Percentiles rank a stretch among this genome's conserved stretches.
Conservation (phyloP, 2,888 invertebrate genomes). For the Nephrotoma flavescens region DNA sequence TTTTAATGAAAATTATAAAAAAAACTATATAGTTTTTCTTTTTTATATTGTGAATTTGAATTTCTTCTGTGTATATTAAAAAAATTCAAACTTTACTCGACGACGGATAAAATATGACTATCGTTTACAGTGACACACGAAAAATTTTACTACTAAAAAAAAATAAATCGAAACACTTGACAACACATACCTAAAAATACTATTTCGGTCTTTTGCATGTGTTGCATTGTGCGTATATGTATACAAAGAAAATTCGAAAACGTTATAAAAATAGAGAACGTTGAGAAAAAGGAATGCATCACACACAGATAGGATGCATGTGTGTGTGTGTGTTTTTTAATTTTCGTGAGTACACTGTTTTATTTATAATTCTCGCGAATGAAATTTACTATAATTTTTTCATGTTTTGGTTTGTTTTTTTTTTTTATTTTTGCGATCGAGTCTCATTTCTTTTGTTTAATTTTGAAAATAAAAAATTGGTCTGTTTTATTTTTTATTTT, state of each 20-base stretch:
- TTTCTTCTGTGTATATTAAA: background rate
- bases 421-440: background rate
- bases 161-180: background rate
- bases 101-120: slow-evolving; percentile 3
- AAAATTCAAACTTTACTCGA: background rate
- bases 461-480: background rate
- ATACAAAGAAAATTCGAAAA: background rate
- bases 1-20: background rate
- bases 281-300: background rate
- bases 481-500: background rate
- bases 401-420: background rate
- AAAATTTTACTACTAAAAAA: background rate
- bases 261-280: background rate
- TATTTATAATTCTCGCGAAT: background rate
- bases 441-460: background rate
- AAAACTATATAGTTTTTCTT: background rate
- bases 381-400: background rate
- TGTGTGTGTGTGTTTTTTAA: background rate
- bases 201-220: background rate
- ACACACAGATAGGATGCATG: background rate
- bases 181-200: background rate
- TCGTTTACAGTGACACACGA: background rate
- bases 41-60: background rate
- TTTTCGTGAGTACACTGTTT: background rate
- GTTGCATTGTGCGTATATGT: background rate